These are phyloP conservation scores for Oryzias celebensis DNA, from an alignment of 2,113 vertebrate genomes.

Conservation along the genomic window DNA sequence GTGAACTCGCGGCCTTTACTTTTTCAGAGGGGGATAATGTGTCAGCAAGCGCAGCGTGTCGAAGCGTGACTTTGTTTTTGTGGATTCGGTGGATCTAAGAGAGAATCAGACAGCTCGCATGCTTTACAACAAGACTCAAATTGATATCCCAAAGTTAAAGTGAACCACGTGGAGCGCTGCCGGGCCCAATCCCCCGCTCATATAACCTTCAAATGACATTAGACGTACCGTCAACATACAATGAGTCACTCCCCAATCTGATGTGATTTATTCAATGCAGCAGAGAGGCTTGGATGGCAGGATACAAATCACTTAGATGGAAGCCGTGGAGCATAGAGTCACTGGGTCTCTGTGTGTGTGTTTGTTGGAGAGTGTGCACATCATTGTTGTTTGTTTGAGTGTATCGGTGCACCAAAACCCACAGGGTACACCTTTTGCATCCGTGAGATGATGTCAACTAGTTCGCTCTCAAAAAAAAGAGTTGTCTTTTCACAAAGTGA, in stretches of 20 bases:
- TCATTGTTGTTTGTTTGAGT: conserved; percentile 15
- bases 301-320: conserved; percentile 70
- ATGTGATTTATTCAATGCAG: conserved; percentile 71
- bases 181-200: conserved; percentile 43
- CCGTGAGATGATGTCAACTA: conserved; percentile 4
- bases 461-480: conserved; percentile 16
- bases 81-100: background rate
- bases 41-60: conserved; percentile 47
- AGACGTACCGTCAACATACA: conserved; percentile 49
- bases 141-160: conserved; percentile 34
- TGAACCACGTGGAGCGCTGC: conserved; percentile 23
- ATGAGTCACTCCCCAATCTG: conserved; percentile 56
- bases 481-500: conserved; percentile 10
- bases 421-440: background rate
- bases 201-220: conserved; percentile 77
- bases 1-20: conserved; percentile 27
- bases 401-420: background rate
- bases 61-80: conserved; percentile 29
- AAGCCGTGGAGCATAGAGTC: conserved; percentile 20
- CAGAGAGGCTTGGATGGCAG: conserved; percentile 51
- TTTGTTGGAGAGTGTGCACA: background rate
- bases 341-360: conserved; percentile 2
- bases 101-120: background rate
- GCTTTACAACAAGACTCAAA: conserved; percentile 45
- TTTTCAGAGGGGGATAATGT: conserved; percentile 48